These are phyloP conservation scores for Aurelia aurita DNA, from an alignment of 30 jellyfish, hydroid and myxozoan species.

Conservation along the genomic window DNA sequence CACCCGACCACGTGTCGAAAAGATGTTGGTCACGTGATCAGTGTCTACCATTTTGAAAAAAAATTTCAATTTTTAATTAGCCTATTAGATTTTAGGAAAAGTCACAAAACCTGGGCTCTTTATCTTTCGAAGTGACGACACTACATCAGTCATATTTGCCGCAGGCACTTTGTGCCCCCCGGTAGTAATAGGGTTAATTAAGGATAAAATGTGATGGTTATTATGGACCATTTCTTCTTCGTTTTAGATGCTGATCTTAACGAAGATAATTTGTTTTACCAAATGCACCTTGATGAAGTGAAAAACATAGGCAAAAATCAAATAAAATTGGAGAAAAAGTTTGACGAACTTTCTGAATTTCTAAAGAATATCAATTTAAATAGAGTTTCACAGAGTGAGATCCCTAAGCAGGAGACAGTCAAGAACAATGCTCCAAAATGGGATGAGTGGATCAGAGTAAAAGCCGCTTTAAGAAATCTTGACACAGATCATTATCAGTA, in stretches of 20 bases:
- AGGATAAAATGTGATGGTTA: too few relatives aligned
- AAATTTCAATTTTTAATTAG: too few relatives aligned
- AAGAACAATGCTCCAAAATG: slow-evolving; percentile 18
- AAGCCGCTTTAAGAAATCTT: slow-evolving; percentile 13
- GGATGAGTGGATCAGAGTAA: slow-evolving; percentile 61
- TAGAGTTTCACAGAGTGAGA: slow-evolving; percentile 12
- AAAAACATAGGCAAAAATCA: background rate
- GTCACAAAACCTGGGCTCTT: too few relatives aligned
- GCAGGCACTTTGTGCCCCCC: too few relatives aligned
- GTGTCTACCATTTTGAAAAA: too few relatives aligned
- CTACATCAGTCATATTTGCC: too few relatives aligned
- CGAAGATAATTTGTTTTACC: slow-evolving; percentile 11
- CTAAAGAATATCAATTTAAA: background rate
- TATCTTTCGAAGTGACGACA: too few relatives aligned
- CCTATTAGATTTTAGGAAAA: too few relatives aligned
- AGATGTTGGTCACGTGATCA: too few relatives aligned
- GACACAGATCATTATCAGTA: slow-evolving; percentile 43
- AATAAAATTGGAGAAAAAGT: background rate
- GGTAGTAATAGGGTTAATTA: too few relatives aligned
- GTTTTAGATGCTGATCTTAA: slow-evolving; percentile 14
- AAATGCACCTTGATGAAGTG: slow-evolving; percentile 11
- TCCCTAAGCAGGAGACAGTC: slow-evolving; percentile 23
- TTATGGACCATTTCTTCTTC: too few relatives aligned
- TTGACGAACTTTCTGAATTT: background rate
- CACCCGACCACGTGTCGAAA: too few relatives aligned